phyloP scores from a whole-genome alignment of 30 jellyfish, hydroid and myxozoan species.

The Turritopsis rubra region DNA sequence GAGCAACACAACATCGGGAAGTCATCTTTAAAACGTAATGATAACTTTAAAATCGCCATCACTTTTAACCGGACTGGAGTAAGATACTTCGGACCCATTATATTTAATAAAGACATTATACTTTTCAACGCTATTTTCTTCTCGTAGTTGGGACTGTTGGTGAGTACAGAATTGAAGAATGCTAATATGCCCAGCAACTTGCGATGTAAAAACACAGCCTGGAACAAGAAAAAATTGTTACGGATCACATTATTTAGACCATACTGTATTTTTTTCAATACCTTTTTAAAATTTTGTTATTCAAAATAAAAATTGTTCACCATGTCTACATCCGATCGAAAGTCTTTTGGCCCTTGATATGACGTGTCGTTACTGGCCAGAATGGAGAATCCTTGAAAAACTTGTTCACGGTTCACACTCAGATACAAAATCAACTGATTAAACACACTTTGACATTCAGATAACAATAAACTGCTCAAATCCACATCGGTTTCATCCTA shows the following conservation, averaged over 20 bases:
- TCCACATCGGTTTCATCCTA: slow-evolving; percentile 81
- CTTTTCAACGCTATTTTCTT: slow-evolving; percentile 65
- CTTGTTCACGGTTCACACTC: slow-evolving; percentile 72
- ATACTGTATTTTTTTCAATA: too few species aligned
- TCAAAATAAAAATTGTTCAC: slow-evolving; percentile 23
- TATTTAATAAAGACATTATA: slow-evolving; percentile 48
- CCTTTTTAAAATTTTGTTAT: too few species aligned
- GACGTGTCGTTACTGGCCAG: slow-evolving; percentile 70
- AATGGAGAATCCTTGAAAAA: slow-evolving; percentile 59
- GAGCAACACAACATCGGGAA: slow-evolving; percentile 56
- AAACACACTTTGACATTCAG: slow-evolving; percentile 71
- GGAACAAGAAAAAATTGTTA: background rate
- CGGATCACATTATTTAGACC: too few species aligned
- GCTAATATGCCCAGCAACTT: slow-evolving; percentile 76
- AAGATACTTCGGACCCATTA: slow-evolving; percentile 62
- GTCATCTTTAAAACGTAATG: slow-evolving; percentile 42
- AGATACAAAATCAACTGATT: slow-evolving; percentile 66
- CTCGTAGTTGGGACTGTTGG: slow-evolving; percentile 60
- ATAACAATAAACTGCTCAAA: slow-evolving; percentile 59
- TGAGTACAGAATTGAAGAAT: slow-evolving; percentile 61
- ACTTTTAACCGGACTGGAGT: slow-evolving; percentile 81
- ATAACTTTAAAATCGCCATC: slow-evolving; percentile 71
- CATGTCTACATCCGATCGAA: slow-evolving; percentile 50
- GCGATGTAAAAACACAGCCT: slow-evolving; percentile 74
- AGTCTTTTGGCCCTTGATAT: slow-evolving; percentile 65